Percentiles rank a stretch among this genome's conserved stretches.
phyloP scores from a whole-genome alignment of 1,140 invertebrate genomes.

The Nebria ingens region DNA sequence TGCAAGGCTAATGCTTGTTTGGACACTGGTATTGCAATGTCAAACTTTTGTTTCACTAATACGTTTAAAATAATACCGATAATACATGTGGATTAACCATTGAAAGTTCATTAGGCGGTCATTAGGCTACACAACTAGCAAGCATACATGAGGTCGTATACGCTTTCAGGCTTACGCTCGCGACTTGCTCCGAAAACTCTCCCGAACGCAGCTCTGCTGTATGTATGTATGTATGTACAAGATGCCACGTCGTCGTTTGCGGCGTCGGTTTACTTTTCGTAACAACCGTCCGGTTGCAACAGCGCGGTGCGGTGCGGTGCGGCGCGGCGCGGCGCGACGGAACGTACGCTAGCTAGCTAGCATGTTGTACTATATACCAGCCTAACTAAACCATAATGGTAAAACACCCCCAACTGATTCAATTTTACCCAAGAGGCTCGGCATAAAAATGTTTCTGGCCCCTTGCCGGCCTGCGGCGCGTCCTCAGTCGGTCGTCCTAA shows the following conservation, averaged over 20 bases:
- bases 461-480: slow-evolving; percentile 12
- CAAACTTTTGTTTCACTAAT: not conserved
- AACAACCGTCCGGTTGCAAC: too few relatives aligned
- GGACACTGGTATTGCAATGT: too few relatives aligned
- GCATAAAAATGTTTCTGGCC: slow-evolving; percentile 22
- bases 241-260: too few relatives aligned
- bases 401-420: slow-evolving; percentile 25
- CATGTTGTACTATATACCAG: too few relatives aligned
- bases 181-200: too few relatives aligned
- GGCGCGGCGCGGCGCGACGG: not conserved
- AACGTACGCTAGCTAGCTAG: too few relatives aligned
- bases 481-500: not conserved
- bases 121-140: too few relatives aligned
- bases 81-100: not conserved
- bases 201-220: too few relatives aligned
- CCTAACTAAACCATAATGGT: slow-evolving; percentile 23
- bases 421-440: slow-evolving; percentile 24
- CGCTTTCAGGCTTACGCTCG: too few relatives aligned
- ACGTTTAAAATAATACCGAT: not conserved
- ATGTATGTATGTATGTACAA: not conserved
- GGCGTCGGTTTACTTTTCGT: too few relatives aligned
- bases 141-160: too few relatives aligned
- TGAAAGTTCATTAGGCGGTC: not conserved
- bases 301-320: not conserved
- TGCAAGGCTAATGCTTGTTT: too few relatives aligned